Base-by-base conservation (phyloP, 1,140 invertebrate genomes). In the Penaeus chinensis region DNA sequence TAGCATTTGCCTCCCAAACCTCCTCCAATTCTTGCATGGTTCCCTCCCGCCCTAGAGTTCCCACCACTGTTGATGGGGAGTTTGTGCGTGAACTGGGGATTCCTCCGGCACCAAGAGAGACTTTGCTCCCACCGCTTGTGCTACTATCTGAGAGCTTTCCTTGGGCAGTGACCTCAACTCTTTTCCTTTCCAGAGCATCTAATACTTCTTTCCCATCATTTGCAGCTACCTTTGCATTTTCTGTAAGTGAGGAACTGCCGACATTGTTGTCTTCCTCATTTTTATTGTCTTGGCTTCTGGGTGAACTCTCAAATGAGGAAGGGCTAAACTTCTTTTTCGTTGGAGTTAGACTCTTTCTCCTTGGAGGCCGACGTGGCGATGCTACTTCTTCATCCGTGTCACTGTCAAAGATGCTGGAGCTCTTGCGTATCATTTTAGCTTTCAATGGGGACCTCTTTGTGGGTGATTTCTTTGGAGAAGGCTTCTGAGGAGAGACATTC, bases 1-100 rank as follows among this genome's bases (percentile, higher is more conserved):
- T 82, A 20, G 86, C 65, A 82, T 87, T 87, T 66, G 86, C 80
- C 65, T 87, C 86, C 86, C 86, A 87, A n/a, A 87, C 20, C 61
- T 87, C 86, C 71, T 87, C 86, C 54, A 82, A 22, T 32, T 87
- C 86, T 22, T 87, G 86, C 86, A 87, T 82, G 24, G 86, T 87
- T 65, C 86, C 86, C 47, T 82, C 79, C 37, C 86, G 47, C 20
- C 86, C 86, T 22, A 87, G 63, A 24, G 86, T 87, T 47, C 86
- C 86, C 22, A 77, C 80, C 22, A 63, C 69, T 7, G 79, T 77
- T 47, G 71, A 77, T 20, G 77, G 16, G 24, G 65, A 76, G 27
- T 62, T 78, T 13, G 80, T 76, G 47, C 54, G 20, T 8, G 65
- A 82, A 20, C 61, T 74, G 27, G 42, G 27, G 2, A 32, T 27